Evolutionary conservation across 2,797 vertebrate genomes (phyloP), one percentile per base, ranked within the genome.

Genomic region (Chloroceryle amazona): DNA sequence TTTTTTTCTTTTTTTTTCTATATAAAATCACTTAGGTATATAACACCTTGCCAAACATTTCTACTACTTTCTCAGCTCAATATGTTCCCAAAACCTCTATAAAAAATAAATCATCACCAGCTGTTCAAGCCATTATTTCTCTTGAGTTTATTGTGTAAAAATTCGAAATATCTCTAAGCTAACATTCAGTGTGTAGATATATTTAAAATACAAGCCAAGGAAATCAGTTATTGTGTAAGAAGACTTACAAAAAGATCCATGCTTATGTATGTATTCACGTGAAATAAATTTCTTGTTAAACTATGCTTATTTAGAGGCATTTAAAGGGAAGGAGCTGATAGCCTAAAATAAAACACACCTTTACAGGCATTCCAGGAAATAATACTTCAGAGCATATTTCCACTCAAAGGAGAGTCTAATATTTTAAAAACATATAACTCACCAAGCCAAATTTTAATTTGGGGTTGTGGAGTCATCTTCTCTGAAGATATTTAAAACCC

Each of bases 81-180:
- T 82, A 79, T 70, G 39, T 75, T 80, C 1, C 3, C 60, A 73
- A 35, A 65, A 68, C 19, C 52, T 75, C 23, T 66, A 52, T 68
- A 67, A 93, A 90, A 92, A 90, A 92, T 76, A 70, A 92, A 89
- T 86, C n/a, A 80, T 70, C 39, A 78, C 23, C 72, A 81, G 31
- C 22, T 81, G 58, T 87, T 89, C 54, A 62, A 90, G 23, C 16
- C 23, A 28, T 76, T 90, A 86, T 90, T 95, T 93, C 51, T 90
- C 60, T 84, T 31, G 26, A 85, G 20, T 42, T 15, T 52, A 54
- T 25, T 74, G 44, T 63, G 25, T 57, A 85, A 80, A 93, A 85
- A 33, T 33, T 82, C 11, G 83, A 90, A 90, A 51, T 37, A 79
- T 39, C 42, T 75, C 42, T 84, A 86, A 83, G 84, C 51, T 80